These are phyloP conservation scores for Netelia melanura DNA, from an alignment of 2,888 invertebrate species.

Conservation along the genomic window DNA sequence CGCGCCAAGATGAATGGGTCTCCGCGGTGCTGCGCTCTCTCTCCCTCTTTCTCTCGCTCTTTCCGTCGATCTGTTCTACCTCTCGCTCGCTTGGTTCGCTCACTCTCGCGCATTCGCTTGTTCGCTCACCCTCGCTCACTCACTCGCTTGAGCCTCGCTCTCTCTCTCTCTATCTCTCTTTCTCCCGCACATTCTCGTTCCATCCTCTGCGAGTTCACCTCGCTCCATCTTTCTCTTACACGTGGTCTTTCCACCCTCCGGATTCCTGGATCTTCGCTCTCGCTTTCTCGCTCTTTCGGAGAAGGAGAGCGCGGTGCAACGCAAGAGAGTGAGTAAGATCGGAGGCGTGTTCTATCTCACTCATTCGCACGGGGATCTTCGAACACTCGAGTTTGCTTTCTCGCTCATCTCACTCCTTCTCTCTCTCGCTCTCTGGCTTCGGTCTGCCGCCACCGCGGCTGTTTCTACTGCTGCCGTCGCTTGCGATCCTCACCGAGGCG, in stretches of 20 bases:
- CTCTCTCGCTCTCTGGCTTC: conserved; percentile 86
- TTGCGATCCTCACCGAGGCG: conserved; percentile 59
- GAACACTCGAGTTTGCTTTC: conserved; percentile 50
- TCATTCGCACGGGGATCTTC: conserved; percentile 39
- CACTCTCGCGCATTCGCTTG: conserved; percentile 56
- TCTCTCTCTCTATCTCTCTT: conserved; percentile 71
- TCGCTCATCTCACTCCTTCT: conserved; percentile 76
- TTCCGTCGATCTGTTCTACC: conserved; percentile 78
- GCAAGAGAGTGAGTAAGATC: conserved; percentile 43
- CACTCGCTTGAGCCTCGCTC: conserved; percentile 56
- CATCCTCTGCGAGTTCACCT: conserved; percentile 78
- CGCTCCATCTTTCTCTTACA: conserved; percentile 81
- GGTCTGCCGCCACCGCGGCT: conserved; percentile 62
- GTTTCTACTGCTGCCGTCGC: conserved; percentile 69
- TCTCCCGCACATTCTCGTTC: conserved; percentile 81
- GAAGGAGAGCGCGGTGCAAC: conserved; percentile 11
- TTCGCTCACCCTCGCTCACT: conserved; percentile 64
- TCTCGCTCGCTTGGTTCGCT: conserved; percentile 67
- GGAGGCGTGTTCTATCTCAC: conserved; percentile 46
- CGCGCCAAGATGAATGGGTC: conserved; percentile 85
- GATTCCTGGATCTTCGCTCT: conserved; percentile 80
- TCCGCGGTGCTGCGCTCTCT: conserved; percentile 70
- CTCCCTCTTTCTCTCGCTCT: conserved; percentile 83
- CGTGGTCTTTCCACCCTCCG: conserved; percentile 74
- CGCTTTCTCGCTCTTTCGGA: conserved; percentile 86